Conservation (phyloP, 1,140 invertebrate genomes). For the Bactericera cockerelli region DNA sequence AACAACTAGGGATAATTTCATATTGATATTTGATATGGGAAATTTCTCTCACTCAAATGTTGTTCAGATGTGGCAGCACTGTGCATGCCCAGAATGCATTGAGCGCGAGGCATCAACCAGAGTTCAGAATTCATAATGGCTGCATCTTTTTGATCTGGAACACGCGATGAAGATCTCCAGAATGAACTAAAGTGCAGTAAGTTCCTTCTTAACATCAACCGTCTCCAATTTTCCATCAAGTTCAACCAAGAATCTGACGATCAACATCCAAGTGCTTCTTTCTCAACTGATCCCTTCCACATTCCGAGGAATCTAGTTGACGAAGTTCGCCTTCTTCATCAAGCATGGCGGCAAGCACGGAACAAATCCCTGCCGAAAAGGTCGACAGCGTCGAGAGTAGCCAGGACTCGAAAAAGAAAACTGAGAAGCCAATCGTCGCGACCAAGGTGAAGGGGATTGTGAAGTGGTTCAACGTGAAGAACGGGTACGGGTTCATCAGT, state of each 20-base stretch:
- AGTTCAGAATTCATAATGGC: not conserved
- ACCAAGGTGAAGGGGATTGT: constrained; percentile 82
- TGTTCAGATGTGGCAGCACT: not conserved
- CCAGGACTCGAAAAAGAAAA: constrained; percentile 10
- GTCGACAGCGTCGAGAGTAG: not conserved
- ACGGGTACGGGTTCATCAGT: constrained; percentile 99
- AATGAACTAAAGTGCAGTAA: not conserved
- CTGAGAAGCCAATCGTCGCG: constrained; percentile 39
- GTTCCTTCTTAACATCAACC: constrained; percentile 1
- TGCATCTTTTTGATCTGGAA: not conserved
- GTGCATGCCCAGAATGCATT: not conserved
- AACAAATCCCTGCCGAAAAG: not conserved
- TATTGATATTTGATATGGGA: not conserved
- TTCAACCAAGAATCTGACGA: not conserved
- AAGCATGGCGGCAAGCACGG: constrained; percentile 6
- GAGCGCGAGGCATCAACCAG: not conserved
- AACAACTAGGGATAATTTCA: too few species aligned
- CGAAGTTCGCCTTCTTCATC: not conserved
- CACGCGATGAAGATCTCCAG: constrained; percentile 6
- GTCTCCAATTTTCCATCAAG: constrained; percentile 6
- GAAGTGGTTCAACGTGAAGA: constrained; percentile 99
- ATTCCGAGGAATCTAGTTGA: too few species aligned
- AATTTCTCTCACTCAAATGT: not conserved
- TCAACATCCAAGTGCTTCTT: not conserved
- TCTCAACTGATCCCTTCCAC: too few species aligned